phyloP scores from a whole-genome alignment of 2,113 vertebrate species.

The Misgurnus anguillicaudatus region DNA sequence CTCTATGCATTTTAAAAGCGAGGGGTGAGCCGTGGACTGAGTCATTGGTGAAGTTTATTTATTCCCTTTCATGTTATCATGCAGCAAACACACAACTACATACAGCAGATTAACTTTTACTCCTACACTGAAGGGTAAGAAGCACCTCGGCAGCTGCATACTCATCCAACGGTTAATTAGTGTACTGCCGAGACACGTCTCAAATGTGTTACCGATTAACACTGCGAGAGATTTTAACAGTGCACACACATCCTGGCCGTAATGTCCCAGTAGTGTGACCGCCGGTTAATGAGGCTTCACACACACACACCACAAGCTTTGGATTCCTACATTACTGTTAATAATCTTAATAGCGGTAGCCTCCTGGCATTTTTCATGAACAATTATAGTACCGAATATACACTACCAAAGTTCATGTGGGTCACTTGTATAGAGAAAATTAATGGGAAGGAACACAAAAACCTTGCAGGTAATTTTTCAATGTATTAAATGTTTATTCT shows the following conservation, averaged over 20 bases:
- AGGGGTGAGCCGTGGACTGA: too few species aligned
- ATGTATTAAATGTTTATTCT: neutral
- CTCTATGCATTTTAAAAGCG: too few species aligned
- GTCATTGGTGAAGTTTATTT: too few species aligned
- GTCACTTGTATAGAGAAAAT: constrained; percentile 18
- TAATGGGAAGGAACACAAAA: neutral
- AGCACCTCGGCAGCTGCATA: neutral
- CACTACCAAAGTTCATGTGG: neutral
- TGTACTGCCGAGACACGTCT: neutral
- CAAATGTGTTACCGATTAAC: constrained; percentile 28
- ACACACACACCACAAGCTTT: neutral
- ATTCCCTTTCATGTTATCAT: neutral
- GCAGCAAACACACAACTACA: neutral
- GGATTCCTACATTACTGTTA: neutral
- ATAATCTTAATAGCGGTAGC: neutral
- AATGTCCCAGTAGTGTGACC: neutral
- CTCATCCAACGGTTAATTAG: constrained; percentile 21
- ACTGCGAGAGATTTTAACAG: neutral
- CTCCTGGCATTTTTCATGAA: constrained; percentile 19
- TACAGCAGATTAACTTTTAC: neutral
- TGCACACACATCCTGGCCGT: constrained; percentile 16
- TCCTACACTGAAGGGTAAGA: neutral
- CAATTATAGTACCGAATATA: neutral
- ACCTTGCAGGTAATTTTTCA: neutral
- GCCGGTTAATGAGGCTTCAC: neutral